Percentiles rank a stretch among this genome's conserved stretches.
Evolutionary conservation across 2,797 vertebrate species (phyloP).

Genomic region (Galagoides demidoff): DNA sequence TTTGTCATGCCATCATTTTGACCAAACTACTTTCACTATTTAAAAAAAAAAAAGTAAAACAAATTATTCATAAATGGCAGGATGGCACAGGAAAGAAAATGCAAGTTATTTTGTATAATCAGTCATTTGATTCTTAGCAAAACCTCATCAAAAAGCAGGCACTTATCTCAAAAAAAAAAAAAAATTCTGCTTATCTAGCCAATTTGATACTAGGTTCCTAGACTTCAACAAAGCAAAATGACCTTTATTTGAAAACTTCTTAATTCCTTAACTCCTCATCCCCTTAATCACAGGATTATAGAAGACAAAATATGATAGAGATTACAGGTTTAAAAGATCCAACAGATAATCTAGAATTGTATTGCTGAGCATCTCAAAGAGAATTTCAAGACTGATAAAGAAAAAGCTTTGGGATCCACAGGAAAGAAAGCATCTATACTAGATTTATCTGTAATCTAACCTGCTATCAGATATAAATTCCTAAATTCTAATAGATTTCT

Average conservation of each 20-base stretch:
- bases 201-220: conserved; percentile 17
- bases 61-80: conserved; percentile 47
- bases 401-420: not conserved
- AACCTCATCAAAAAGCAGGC: conserved; percentile 46
- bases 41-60: conserved; percentile 55
- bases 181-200: conserved; percentile 1
- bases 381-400: conserved; percentile 25
- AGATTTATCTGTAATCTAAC: too few species aligned
- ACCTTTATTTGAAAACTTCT: conserved; percentile 47
- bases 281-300: conserved; percentile 43
- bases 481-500: conserved; percentile 2
- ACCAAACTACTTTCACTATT: conserved; percentile 55
- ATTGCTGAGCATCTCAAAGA: not conserved
- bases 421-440: not conserved
- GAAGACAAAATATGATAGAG: conserved; percentile 25
- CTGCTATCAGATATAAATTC: too few species aligned
- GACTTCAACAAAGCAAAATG: conserved; percentile 30
- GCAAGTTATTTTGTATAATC: not conserved
- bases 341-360: not conserved
- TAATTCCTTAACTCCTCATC: conserved; percentile 17
- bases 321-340: conserved; percentile 47
- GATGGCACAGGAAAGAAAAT: conserved; percentile 44
- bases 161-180: not conserved
- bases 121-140: conserved; percentile 41
- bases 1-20: conserved; percentile 39